These are phyloP conservation scores for Silurus lanzhouensis DNA, from an alignment of 2,797 vertebrate species.

Conservation along the genomic window DNA sequence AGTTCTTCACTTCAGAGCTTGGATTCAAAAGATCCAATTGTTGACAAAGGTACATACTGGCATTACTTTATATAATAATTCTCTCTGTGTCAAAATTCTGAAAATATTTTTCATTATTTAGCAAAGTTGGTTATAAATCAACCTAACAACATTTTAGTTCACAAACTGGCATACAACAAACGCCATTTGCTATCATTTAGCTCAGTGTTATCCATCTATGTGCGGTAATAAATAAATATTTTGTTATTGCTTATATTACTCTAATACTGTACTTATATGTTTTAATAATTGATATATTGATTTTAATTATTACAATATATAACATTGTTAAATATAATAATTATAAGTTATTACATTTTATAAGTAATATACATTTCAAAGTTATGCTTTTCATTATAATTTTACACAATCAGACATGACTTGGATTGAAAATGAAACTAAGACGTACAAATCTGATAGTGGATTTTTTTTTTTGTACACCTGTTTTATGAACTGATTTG, in stretches of 20 bases:
- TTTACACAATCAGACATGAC: neutral
- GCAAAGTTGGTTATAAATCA: neutral
- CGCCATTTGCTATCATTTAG: neutral
- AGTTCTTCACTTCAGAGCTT: slow-evolving; percentile 12
- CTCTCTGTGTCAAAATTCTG: neutral
- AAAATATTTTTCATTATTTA: neutral
- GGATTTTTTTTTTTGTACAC: neutral
- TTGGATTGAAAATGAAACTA: neutral
- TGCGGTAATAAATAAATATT: neutral
- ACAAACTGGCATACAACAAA: neutral
- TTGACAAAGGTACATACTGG: slow-evolving; percentile 30
- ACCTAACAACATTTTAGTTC: neutral
- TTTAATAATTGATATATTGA: neutral
- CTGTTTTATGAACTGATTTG: neutral
- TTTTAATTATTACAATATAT: neutral
- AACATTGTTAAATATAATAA: neutral
- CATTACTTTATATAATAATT: neutral
- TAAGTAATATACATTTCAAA: too few relatives aligned
- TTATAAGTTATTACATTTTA: neutral
- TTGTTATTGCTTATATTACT: neutral
- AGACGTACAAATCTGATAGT: neutral
- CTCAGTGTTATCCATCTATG: neutral
- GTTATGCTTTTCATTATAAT: too few relatives aligned
- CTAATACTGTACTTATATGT: neutral
- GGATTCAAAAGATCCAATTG: slow-evolving; percentile 21